Evolutionary conservation across 2,113 vertebrate genomes (phyloP).

Genomic region (Melanerpes formicivorus): DNA sequence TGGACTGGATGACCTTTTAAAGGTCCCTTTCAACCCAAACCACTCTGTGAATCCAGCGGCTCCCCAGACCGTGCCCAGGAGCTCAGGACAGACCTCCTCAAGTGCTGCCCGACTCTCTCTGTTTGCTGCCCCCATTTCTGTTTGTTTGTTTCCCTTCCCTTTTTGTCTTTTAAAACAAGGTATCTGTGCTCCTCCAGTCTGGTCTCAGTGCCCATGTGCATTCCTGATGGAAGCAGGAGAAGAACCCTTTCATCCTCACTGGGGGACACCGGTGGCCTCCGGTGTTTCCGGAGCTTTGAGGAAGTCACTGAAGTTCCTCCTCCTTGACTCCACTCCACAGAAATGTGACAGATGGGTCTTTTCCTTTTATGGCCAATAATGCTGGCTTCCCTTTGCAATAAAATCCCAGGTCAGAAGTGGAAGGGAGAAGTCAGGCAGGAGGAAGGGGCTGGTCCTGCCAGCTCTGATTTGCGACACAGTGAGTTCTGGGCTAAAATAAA

Average conservation of each 20-base stretch:
- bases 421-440: constrained; percentile 11
- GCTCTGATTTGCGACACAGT: background rate
- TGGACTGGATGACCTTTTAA: too few species aligned
- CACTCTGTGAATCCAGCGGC: background rate
- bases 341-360: constrained; percentile 63
- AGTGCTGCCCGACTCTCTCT: background rate
- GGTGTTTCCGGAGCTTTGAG: constrained; percentile 19
- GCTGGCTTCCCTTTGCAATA: constrained; percentile 22
- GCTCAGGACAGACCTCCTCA: background rate
- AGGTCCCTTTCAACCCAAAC: too few species aligned
- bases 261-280: background rate
- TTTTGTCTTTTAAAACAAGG: background rate
- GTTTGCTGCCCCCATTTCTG: background rate
- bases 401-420: constrained; percentile 53
- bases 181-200: background rate
- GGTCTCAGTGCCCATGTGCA: background rate
- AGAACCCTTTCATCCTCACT: background rate
- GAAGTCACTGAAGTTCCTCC: constrained; percentile 46
- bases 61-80: background rate
- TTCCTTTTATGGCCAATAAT: constrained; percentile 79
- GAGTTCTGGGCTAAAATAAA: constrained; percentile 19
- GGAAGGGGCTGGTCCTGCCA: constrained; percentile 3
- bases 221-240: background rate
- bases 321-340: constrained; percentile 34
- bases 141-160: background rate